Percentiles rank a stretch among this genome's conserved stretches.
phyloP scores from a whole-genome alignment of 2,113 vertebrate species.

The Otocyon megalotis region DNA sequence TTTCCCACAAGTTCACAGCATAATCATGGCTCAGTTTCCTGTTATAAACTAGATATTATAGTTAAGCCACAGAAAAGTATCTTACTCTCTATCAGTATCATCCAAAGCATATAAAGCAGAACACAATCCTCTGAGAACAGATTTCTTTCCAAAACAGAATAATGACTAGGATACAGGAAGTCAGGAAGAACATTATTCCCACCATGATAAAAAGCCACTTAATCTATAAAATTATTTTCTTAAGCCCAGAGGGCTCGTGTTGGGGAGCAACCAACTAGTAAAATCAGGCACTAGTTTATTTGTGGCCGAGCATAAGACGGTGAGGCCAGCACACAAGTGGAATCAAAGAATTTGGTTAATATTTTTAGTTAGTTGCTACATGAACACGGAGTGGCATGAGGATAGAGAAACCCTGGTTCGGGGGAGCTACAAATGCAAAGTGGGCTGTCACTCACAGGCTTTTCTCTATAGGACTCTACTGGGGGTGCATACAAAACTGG shows the following conservation, averaged over 20 bases:
- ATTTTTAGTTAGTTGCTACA: not conserved
- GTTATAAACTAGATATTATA: slow-evolving; percentile 19
- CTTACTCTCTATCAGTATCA: not conserved
- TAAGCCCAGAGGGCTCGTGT: not conserved
- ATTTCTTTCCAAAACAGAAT: not conserved
- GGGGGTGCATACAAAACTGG: accelerated
- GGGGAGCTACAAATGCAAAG: not conserved
- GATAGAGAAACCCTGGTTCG: not conserved
- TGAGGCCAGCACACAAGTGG: not conserved
- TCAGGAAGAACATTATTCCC: not conserved
- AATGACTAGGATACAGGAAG: not conserved
- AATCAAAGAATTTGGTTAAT: not conserved
- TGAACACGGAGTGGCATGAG: not conserved
- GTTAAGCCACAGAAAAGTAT: slow-evolving; percentile 44
- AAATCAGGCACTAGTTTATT: not conserved
- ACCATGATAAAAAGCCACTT: not conserved
- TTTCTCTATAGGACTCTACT: not conserved
- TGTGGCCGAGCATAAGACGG: not conserved
- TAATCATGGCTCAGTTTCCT: slow-evolving; percentile 41
- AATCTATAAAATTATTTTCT: not conserved
- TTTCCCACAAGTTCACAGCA: slow-evolving; percentile 43
- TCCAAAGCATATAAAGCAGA: not conserved
- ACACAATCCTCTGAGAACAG: not conserved
- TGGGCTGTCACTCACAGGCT: not conserved
- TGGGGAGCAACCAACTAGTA: not conserved